Evolutionary conservation across 2,113 vertebrate species (phyloP).

Genomic region (Siniperca chuatsi): DNA sequence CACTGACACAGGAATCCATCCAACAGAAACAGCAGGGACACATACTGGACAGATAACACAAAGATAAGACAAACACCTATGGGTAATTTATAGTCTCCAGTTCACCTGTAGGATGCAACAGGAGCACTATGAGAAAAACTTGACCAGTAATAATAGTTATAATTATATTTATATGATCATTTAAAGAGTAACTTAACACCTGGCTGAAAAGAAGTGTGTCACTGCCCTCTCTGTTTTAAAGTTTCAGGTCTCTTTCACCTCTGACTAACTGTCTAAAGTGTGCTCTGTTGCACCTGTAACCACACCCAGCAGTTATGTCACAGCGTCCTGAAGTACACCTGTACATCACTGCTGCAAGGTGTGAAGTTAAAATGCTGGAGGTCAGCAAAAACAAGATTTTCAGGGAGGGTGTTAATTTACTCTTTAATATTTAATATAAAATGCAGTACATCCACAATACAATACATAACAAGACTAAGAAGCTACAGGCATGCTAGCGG

Average conservation of each 20-base stretch:
- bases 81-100: not conserved
- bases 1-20: conserved; percentile 33
- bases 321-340: not conserved
- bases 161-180: too few relatives aligned
- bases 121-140: not conserved
- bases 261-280: not conserved
- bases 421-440: too few relatives aligned
- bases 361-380: not conserved
- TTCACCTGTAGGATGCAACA: not conserved
- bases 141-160: not conserved
- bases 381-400: not conserved
- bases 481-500: too few relatives aligned
- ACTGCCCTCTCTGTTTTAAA: not conserved
- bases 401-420: not conserved
- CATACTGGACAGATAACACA: conserved; percentile 7
- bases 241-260: not conserved
- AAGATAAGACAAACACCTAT: conserved; percentile 26
- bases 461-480: too few relatives aligned
- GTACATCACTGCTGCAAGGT: not conserved
- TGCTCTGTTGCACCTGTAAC: not conserved
- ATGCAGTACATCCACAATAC: too few relatives aligned
- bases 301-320: not conserved
- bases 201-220: not conserved
- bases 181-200: not conserved
- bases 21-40: conserved; percentile 25